Evolutionary conservation across 1,140 invertebrate genomes (phyloP), one percentile per base, ranked within the genome.

Genomic region (Lineus longissimus): DNA sequence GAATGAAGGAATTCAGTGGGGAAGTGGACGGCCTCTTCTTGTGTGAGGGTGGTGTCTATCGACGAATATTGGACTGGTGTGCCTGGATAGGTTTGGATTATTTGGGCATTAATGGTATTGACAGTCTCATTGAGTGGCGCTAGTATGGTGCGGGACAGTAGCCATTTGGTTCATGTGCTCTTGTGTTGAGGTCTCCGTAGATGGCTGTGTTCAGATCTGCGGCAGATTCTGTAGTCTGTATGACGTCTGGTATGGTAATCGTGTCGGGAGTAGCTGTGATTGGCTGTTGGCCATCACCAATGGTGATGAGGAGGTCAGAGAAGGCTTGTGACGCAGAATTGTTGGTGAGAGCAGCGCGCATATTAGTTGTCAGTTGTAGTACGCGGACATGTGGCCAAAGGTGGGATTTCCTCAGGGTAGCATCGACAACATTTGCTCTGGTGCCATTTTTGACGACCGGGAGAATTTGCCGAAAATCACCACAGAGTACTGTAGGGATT

Each of bases 401-500:
- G 58, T 25, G 41, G 19, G 81, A 83, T 70, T 68, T 67, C 74
- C 83, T 84, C 36, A 84, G 70, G 68, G 75, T 83, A 61, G 78
- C 76, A 71, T 81, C 79, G 0, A 83, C 63, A 58, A 82, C 77
- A 73, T 85, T 76, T 60, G 79, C 80, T 58, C 67, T 60, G 17
- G 80, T 84, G 64, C 70, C 76, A 70, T 74, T 69, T 54, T 68
- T 63, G 25, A 84, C 78, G 4, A 85, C 77, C 1, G 83, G 82
- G 25, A 85, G 64, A n/a, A 73, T 84, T 73, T 86, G 82, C 55
- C 81, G 62, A 70, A 85, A 86, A 76, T 86, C 81, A 51, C 83
- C 83, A 65, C 78, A 68, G 22, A 83, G 69, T 59, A 63, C 30
- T 59, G 85, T 64, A 30, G 79, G 61, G 76, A 71, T n/a, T 67